Percentiles rank a stretch among this genome's conserved stretches.
phyloP scores from a whole-genome alignment of 2,888 invertebrate genomes.

The Epistrophe grossulariae region DNA sequence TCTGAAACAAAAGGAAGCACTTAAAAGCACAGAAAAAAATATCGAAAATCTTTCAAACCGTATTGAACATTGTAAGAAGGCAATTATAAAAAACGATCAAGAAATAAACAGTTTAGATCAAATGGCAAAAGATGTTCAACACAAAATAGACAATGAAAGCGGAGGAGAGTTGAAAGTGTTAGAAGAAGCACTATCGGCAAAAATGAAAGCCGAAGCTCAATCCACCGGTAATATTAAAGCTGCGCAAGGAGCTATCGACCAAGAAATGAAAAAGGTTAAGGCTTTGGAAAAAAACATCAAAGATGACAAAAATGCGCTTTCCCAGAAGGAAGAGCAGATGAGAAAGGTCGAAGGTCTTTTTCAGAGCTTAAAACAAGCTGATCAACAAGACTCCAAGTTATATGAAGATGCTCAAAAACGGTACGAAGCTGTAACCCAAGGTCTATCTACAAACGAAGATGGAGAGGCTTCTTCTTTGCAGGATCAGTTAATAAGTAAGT shows the following conservation, averaged over 20 bases:
- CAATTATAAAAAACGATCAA: conserved; percentile 85
- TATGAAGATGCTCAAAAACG: conserved; percentile 90
- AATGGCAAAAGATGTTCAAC: conserved; percentile 87
- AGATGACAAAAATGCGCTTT: conserved; percentile 88
- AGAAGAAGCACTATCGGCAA: conserved; percentile 87
- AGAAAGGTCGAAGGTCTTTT: conserved; percentile 87
- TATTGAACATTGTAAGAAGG: conserved; percentile 85
- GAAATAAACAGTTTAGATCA: conserved; percentile 86
- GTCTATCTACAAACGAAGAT: conserved; percentile 90
- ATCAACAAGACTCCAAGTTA: conserved; percentile 88
- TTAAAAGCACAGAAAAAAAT: conserved; percentile 85
- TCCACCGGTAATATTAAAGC: conserved; percentile 87
- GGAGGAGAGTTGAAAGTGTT: conserved; percentile 87
- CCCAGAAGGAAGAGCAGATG: conserved; percentile 86
- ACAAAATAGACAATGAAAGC: conserved; percentile 88
- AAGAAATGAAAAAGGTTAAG: conserved; percentile 88
- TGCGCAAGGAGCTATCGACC: conserved; percentile 87
- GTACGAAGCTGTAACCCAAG: conserved; percentile 93
- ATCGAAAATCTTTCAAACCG: conserved; percentile 85
- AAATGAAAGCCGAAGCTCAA: conserved; percentile 89
- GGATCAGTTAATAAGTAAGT: conserved; percentile 95
- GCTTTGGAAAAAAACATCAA: conserved; percentile 87
- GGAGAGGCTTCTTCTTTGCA: conserved; percentile 93
- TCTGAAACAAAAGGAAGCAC: conserved; percentile 83
- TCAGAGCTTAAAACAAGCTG: conserved; percentile 88